phyloP scores from a whole-genome alignment of 2,888 invertebrate species.

The Rotaria macrura region DNA sequence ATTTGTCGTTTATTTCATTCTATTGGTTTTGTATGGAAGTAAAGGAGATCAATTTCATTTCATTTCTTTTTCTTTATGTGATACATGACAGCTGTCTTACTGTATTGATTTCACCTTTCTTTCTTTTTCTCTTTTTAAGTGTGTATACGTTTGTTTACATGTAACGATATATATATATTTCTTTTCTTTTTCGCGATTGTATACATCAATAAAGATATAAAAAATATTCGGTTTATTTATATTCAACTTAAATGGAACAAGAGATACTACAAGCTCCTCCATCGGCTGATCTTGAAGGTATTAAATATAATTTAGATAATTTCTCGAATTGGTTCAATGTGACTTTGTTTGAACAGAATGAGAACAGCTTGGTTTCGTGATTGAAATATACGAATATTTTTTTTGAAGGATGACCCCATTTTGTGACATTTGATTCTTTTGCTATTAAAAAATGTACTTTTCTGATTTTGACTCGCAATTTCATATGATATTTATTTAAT shows the following conservation, averaged over 20 bases:
- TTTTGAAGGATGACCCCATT: too few species aligned
- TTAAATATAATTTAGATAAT: background rate
- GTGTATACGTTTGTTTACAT: background rate
- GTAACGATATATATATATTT: background rate
- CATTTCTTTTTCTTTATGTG: background rate
- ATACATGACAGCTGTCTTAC: background rate
- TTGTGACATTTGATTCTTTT: too few species aligned
- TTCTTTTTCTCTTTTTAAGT: background rate
- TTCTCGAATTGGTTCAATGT: background rate
- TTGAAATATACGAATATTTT: too few species aligned
- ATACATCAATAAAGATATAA: background rate
- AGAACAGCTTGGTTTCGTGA: too few species aligned
- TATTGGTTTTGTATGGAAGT: background rate
- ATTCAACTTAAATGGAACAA: background rate
- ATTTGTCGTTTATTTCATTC: background rate
- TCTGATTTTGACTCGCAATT: background rate
- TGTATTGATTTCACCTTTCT: background rate
- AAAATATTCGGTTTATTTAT: background rate
- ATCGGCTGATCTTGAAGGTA: background rate
- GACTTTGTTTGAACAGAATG: background rate
- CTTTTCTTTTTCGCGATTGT: background rate
- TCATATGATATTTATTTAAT: background rate
- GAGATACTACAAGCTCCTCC: background rate
- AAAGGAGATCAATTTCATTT: background rate
- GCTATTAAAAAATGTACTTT: too few species aligned